Evolutionary conservation across 2,888 invertebrate species (phyloP).

Genomic region (Poecilus cupreus): DNA sequence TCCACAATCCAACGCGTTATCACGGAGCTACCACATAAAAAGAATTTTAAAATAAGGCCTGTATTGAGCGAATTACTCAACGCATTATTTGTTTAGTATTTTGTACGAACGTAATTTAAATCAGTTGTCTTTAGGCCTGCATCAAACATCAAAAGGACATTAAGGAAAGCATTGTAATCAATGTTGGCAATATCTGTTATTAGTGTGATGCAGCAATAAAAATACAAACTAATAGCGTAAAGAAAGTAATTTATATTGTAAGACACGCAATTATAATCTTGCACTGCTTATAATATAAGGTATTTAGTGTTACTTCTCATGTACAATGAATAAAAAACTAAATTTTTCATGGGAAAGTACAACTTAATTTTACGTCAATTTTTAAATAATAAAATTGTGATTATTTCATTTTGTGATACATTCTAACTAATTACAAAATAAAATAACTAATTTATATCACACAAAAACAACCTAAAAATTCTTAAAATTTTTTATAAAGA

Average conservation of each 20-base stretch:
- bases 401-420: too few species aligned
- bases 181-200: constrained; percentile 45
- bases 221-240: constrained; percentile 36
- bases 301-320: background rate
- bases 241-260: constrained; percentile 2
- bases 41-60: too few species aligned
- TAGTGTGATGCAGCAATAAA: constrained; percentile 40
- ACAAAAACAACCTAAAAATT: constrained; percentile 8
- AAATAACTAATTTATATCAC: background rate
- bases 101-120: too few species aligned
- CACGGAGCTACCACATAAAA: too few species aligned
- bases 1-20: too few species aligned
- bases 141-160: constrained; percentile 47
- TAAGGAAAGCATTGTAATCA: constrained; percentile 47
- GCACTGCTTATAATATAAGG: background rate
- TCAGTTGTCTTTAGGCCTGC: too few species aligned
- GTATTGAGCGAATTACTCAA: too few species aligned
- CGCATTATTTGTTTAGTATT: too few species aligned
- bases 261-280: background rate
- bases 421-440: background rate
- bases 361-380: too few species aligned
- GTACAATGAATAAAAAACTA: background rate
- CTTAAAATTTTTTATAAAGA: constrained; percentile 14
- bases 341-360: too few species aligned
- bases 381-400: too few species aligned